Evolutionary conservation across 2,888 invertebrate species (phyloP).

Genomic region (Caenorhabditis angaria): DNA sequence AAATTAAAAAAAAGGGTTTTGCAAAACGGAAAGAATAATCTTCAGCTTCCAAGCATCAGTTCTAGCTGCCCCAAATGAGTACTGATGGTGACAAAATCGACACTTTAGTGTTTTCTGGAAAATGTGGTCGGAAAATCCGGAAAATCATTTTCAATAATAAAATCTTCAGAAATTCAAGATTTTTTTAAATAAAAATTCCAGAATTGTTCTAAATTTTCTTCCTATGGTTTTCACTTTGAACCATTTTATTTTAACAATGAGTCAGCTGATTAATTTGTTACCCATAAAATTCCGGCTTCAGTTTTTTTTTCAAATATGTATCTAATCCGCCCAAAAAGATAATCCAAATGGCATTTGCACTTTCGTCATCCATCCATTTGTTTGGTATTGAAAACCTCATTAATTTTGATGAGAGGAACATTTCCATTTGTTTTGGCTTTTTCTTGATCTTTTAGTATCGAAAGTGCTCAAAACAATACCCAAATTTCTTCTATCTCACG

Average conservation of each 20-base stretch:
- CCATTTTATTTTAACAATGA: too few relatives aligned
- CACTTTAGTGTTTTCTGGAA: too few relatives aligned
- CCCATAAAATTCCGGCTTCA: neutral
- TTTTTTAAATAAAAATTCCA: neutral
- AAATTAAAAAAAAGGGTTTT: too few relatives aligned
- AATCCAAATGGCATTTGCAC: conserved; percentile 2
- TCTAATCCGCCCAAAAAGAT: conserved; percentile 1
- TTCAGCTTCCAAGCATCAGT: too few relatives aligned
- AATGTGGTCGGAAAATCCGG: too few relatives aligned
- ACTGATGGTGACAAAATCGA: too few relatives aligned
- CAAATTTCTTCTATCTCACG: neutral
- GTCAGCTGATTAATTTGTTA: too few relatives aligned
- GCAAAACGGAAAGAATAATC: too few relatives aligned
- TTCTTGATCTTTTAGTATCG: neutral
- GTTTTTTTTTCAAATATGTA: neutral
- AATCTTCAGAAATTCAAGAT: too few relatives aligned
- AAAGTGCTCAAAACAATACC: neutral
- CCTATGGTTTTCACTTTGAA: neutral
- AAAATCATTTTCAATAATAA: too few relatives aligned
- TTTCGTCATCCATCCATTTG: neutral
- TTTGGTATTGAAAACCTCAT: conserved; percentile 1
- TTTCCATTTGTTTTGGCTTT: neutral
- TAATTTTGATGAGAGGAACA: neutral
- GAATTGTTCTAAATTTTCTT: neutral
- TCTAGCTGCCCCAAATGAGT: too few relatives aligned